Base-by-base conservation (phyloP, 2,113 vertebrate species). In the Polypterus senegalus region DNA sequence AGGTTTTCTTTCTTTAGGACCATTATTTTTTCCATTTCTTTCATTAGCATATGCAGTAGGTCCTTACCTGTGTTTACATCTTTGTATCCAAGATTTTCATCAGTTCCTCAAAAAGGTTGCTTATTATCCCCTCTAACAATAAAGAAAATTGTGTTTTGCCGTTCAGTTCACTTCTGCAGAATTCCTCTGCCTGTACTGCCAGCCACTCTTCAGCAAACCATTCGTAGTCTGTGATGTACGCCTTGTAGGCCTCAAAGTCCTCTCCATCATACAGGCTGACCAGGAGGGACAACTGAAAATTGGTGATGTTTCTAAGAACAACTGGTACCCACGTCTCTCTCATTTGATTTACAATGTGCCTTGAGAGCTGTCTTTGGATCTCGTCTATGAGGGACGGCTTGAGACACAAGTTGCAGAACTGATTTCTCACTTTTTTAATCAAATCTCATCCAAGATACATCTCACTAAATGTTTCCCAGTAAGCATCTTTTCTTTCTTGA, bases 401-500 rank as follows among this genome's bases (percentile, higher is more conserved):
- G 10, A 71, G 27, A 27, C 66, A 11, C 71, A 71, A 11, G 9
- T 66, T 59, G 5, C 69, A 70, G 47, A 73, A 66, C 44, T 53
- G 10, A 11, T 53, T 57, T 11, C 66, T 64, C 59, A 63, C 60
- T 3, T 6, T 63, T 46, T 66, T 62, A 2, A 27, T 59, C 3
- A 62, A 54, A 54, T 71, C 67, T 9, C 64, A 67, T n/a, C 68
- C 55, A 1, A 56, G 54, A 46, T 73, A 71, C 9, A 71, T 27
- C 47, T 59, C 61, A 67, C 66, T 8, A 62, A 63, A 60, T 9
- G 54, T 56, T 11, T 46, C 11, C 47, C 11, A 56, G 49, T 62
- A 62, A 6, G 5, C 54, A 9, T 44, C 48, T 43, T 67, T 71
- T 5, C 65, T 46, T 8, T 59, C 55, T 7, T 56, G 61, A 5